Base-by-base conservation (phyloP, 2,888 invertebrate genomes). In the Metopia argyrocephala region DNA sequence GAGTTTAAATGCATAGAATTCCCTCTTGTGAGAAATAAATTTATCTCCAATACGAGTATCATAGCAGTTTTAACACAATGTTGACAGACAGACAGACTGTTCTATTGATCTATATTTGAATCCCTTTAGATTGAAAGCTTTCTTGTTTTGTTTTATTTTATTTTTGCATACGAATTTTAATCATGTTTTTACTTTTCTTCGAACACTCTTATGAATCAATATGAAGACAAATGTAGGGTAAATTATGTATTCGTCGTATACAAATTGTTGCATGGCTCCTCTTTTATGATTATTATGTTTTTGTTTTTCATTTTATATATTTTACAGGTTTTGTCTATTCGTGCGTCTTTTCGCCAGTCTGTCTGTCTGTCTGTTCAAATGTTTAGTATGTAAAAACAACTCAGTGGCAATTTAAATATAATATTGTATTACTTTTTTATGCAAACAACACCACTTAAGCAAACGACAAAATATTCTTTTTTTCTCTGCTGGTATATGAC, bases 341-440 rank as follows among this genome's bases (percentile, higher is more conserved):
- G 38, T 38, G 3, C 15, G 15, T 38, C 15, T 38, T 9, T 38
- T 1, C 15, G 38, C 15, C 38, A 12, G 57, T 28, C n/a, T 57
- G 57, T 57, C 6, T 23, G 46, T 46, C 23, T 46, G 46, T 62
- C 62, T 45, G 38, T 15, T n/a, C 38, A 54, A 75, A 70, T 70
- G 70, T 66, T 75, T 66, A 79, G 70, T 75, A 75, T 50, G 75
- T 79, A 64, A 61, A 76, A 76, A 80, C 68, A 80, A 80, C 73
- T 80, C 76, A 38, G 52, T 82, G 85, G 79, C 84, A 85, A 85
- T 85, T 84, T 83, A 83, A 84, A 85, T n/a, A n/a, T 84, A 85
- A 84, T 85, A 85, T 80, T 80, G 80, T 76, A 80, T 84, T 84
- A 82, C 83, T 78, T 78, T 84, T 83, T 84, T 84, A 84, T 84